These are phyloP conservation scores for Parotia lawesii DNA, from an alignment of 2,113 vertebrate species.

Conservation along the genomic window DNA sequence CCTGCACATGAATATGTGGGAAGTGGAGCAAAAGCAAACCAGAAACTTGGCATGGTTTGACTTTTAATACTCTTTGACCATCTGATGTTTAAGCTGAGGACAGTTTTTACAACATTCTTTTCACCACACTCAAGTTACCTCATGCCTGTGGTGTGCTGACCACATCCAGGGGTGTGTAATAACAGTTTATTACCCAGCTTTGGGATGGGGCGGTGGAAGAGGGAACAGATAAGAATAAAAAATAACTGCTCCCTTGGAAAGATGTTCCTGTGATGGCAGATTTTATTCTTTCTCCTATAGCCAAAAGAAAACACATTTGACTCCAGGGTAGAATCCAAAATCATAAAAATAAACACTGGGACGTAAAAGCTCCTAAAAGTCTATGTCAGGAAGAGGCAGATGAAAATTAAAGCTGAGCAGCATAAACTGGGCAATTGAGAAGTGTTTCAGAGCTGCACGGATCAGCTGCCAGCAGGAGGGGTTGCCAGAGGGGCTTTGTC, in stretches of 20 bases:
- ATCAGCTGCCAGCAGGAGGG: background rate
- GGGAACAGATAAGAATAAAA: background rate
- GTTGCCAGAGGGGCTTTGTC: background rate
- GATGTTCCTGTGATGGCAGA: background rate
- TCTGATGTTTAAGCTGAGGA: background rate
- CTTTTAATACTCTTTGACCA: background rate
- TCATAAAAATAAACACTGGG: background rate
- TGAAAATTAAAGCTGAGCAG: background rate
- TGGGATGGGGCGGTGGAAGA: background rate
- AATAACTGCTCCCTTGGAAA: background rate
- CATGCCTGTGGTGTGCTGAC: rapidly evolving
- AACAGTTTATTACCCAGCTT: background rate
- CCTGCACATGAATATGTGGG: background rate
- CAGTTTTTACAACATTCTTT: background rate
- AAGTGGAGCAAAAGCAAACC: background rate
- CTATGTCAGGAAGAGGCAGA: background rate
- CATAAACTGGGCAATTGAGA: background rate
- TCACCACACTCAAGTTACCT: background rate
- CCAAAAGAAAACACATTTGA: background rate
- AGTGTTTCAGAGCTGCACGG: background rate
- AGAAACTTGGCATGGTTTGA: background rate
- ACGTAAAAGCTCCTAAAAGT: background rate
- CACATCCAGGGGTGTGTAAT: background rate
- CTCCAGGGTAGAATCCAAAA: background rate
- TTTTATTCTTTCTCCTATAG: background rate